phyloP scores from a whole-genome alignment of 1,140 invertebrate genomes.

The Platyura marginata region DNA sequence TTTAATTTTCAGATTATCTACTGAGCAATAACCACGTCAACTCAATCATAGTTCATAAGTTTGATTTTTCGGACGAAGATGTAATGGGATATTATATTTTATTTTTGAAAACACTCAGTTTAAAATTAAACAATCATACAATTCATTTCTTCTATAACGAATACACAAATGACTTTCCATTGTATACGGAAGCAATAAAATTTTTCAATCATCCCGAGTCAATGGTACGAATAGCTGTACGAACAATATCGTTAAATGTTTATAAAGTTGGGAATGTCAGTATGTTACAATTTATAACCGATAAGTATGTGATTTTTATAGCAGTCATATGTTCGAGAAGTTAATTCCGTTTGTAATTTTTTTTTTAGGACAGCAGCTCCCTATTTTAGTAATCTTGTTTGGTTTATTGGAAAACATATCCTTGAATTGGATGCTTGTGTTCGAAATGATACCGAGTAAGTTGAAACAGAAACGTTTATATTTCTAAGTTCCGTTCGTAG shows the following conservation, averaged over 20 bases:
- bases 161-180: conserved; percentile 97
- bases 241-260: conserved; percentile 94
- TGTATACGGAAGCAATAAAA: conserved; percentile 98
- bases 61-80: conserved; percentile 99
- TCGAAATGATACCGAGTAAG: conserved; percentile 84
- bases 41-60: conserved; percentile 97
- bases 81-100: conserved; percentile 99
- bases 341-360: conserved; percentile 2
- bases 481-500: too few species aligned
- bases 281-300: conserved; percentile 90
- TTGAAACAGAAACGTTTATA: conserved; percentile 8
- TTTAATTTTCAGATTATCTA: conserved; percentile 76
- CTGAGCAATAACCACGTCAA: conserved; percentile 99
- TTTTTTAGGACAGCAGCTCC: conserved; percentile 69
- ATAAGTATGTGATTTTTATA: conserved; percentile 31
- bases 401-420: conserved; percentile 98
- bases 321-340: background rate
- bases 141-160: conserved; percentile 99
- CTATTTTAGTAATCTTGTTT: conserved; percentile 97
- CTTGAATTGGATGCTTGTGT: conserved; percentile 91
- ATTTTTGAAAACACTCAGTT: conserved; percentile 92
- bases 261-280: conserved; percentile 88
- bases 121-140: conserved; percentile 96
- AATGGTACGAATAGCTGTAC: conserved; percentile 97
- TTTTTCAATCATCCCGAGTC: conserved; percentile 98